A percentile compares a stretch with the other conserved stretches of the same genome.
These are phyloP conservation scores for Diorhabda sublineata DNA, from an alignment of 1,140 invertebrate species.

Conservation along the genomic window DNA sequence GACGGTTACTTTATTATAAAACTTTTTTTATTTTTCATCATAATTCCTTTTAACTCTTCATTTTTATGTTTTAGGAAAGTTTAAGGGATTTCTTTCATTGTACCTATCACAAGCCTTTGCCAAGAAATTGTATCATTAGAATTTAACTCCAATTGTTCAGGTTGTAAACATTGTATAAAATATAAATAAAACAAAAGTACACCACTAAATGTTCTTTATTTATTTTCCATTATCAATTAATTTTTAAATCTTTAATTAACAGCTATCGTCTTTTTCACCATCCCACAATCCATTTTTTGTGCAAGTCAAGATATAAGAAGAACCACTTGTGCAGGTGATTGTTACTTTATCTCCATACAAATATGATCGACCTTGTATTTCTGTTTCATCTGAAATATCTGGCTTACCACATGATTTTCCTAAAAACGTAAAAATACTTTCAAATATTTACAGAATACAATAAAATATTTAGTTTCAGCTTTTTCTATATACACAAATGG, in stretches of 20 bases:
- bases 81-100: too few species aligned
- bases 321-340: constrained; percentile 31
- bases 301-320: constrained; percentile 31
- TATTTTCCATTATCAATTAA: too few species aligned
- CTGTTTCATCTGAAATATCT: constrained; percentile 22
- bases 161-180: too few species aligned
- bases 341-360: constrained; percentile 37
- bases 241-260: constrained; percentile 6
- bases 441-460: background rate
- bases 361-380: constrained; percentile 38
- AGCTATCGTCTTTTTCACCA: constrained; percentile 29
- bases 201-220: too few species aligned
- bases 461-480: constrained; percentile 12
- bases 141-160: too few species aligned
- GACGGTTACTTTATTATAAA: too few species aligned
- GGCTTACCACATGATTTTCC: constrained; percentile 40
- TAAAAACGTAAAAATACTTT: constrained; percentile 22
- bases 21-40: too few species aligned
- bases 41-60: too few species aligned
- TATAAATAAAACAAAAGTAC: too few species aligned
- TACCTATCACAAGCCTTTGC: too few species aligned
- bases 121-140: too few species aligned
- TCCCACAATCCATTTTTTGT: constrained; percentile 35
- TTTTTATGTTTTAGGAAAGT: too few species aligned
- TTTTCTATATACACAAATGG: background rate